Evolutionary conservation across 2,113 vertebrate species (phyloP).

Genomic region (Apeltes quadracus): DNA sequence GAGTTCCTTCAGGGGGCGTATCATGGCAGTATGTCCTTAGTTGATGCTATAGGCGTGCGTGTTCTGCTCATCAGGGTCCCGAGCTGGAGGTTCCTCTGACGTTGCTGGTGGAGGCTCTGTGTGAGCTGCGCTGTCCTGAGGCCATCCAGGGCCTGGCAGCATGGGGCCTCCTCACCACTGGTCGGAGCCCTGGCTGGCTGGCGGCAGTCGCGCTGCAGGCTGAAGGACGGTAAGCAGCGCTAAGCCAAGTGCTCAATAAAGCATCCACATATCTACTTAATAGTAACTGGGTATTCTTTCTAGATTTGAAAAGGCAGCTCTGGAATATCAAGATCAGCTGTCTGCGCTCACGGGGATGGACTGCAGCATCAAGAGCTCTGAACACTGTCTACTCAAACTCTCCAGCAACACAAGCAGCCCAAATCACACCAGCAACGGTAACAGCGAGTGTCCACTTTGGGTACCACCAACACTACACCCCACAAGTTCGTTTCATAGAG

Average conservation of each 20-base stretch:
- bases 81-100: conserved; percentile 94
- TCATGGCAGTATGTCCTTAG: background rate
- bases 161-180: conserved; percentile 87
- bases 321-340: conserved; percentile 95
- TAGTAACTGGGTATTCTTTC: background rate
- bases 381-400: conserved; percentile 86
- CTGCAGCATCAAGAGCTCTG: conserved; percentile 89
- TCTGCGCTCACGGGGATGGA: conserved; percentile 92
- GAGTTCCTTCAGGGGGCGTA: background rate
- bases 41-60: background rate
- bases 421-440: conserved; percentile 91
- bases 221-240: conserved; percentile 87
- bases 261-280: background rate
- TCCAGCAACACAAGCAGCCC: conserved; percentile 89
- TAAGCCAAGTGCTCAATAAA: background rate
- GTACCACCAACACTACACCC: too few relatives aligned
- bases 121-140: conserved; percentile 94
- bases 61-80: conserved; percentile 80
- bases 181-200: conserved; percentile 92
- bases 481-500: background rate
- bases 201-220: conserved; percentile 93
- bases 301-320: conserved; percentile 96
- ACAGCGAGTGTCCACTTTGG: conserved; percentile 23
- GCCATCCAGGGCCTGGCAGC: conserved; percentile 94
- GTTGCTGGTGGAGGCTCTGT: conserved; percentile 94